phyloP scores from a whole-genome alignment of 2,888 invertebrate genomes.

The Onthophagus sagittarius region DNA sequence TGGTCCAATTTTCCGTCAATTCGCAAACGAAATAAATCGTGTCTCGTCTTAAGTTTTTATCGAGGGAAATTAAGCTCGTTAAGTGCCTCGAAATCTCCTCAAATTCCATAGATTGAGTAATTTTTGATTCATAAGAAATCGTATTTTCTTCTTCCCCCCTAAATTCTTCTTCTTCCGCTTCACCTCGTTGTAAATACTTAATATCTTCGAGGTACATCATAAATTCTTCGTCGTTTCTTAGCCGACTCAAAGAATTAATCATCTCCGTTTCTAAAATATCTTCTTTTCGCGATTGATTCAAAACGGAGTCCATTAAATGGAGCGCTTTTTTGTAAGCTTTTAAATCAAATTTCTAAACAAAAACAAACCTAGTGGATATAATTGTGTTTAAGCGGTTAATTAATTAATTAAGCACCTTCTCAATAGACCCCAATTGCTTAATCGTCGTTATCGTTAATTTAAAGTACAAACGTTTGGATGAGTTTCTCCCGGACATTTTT shows the following conservation, averaged over 20 bases:
- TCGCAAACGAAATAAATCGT: conserved; percentile 26
- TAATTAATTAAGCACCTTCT: conserved; percentile 19
- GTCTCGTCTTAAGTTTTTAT: no score
- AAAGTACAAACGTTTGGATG: conserved; percentile 2
- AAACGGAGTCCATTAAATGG: not conserved
- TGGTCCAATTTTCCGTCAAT: conserved; percentile 28
- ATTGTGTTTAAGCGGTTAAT: no score
- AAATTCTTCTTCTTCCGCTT: not conserved
- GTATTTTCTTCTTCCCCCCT: no score
- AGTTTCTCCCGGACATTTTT: not conserved
- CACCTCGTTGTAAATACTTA: not conserved
- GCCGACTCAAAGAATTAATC: not conserved
- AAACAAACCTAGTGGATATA: no score
- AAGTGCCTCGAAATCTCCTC: no score
- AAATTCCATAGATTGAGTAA: no score
- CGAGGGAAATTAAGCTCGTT: no score
- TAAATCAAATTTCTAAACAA: conserved; percentile 16
- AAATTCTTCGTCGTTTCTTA: conserved; percentile 3
- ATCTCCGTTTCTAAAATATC: conserved; percentile 9
- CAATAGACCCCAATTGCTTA: conserved; percentile 26
- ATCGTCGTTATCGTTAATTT: conserved; percentile 27
- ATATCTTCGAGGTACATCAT: not conserved
- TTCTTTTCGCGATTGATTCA: not conserved
- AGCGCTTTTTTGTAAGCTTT: conserved; percentile 5
- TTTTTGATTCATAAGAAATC: no score